Percentiles rank a stretch among this genome's conserved stretches.
Evolutionary conservation across 1,140 invertebrate genomes (phyloP).

Genomic region (Drosophila albomicans): DNA sequence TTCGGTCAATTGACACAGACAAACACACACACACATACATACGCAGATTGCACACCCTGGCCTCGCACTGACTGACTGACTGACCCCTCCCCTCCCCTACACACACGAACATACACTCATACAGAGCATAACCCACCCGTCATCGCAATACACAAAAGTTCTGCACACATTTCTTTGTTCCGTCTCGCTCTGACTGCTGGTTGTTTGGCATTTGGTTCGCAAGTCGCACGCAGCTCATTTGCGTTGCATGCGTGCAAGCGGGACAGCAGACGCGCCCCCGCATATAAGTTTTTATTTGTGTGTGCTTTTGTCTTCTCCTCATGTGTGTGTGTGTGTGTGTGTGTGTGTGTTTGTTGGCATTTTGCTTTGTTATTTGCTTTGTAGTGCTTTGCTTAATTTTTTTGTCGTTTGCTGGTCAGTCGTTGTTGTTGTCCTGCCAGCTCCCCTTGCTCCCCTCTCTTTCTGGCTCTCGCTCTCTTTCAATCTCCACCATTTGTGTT

Average conservation of each 20-base stretch:
- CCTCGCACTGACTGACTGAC: slow-evolving; percentile 31
- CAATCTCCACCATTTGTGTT: slow-evolving; percentile 19
- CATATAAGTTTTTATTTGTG: slow-evolving; percentile 36
- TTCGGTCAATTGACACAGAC: slow-evolving; percentile 75
- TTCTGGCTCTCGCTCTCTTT: too few species aligned
- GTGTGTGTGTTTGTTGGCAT: slow-evolving; percentile 56
- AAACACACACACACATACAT: slow-evolving; percentile 34
- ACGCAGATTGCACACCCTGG: slow-evolving; percentile 38
- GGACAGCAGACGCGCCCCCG: slow-evolving; percentile 68
- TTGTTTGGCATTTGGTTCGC: background rate
- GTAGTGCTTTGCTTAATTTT: slow-evolving; percentile 61
- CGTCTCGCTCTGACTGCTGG: slow-evolving; percentile 2
- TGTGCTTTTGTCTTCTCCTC: slow-evolving; percentile 16
- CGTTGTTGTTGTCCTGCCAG: slow-evolving; percentile 37
- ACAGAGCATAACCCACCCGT: slow-evolving; percentile 6
- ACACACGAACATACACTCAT: background rate
- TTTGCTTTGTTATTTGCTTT: slow-evolving; percentile 63
- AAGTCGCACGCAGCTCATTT: slow-evolving; percentile 43
- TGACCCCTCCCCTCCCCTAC: slow-evolving; percentile 21
- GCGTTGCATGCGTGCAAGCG: slow-evolving; percentile 33
- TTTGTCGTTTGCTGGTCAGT: slow-evolving; percentile 63
- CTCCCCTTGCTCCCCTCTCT: slow-evolving; percentile 15
- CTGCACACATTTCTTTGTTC: slow-evolving; percentile 38
- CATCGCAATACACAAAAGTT: slow-evolving; percentile 16
- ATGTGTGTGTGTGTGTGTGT: slow-evolving; percentile 25